A percentile compares a stretch with the other conserved stretches of the same genome.
These are phyloP conservation scores for Apodemus speciosus DNA, from an alignment of 2,113 vertebrate genomes.

Conservation along the genomic window DNA sequence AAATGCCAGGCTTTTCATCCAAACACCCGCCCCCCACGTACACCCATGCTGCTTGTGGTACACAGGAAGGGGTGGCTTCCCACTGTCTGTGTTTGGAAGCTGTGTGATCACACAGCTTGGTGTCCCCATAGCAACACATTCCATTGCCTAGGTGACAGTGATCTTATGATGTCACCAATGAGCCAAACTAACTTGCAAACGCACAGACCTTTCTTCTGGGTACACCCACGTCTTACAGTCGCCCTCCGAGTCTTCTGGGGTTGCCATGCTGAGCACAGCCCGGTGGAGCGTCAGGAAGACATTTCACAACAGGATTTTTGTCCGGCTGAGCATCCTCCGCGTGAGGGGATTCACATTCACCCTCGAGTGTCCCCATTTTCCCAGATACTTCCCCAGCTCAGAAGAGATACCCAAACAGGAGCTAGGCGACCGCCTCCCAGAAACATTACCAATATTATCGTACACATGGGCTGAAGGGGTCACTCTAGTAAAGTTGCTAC, in stretches of 20 bases:
- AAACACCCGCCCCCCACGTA: not conserved
- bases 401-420: not conserved
- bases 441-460: fast-evolving
- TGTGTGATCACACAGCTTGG: slow-evolving; percentile 82
- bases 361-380: fast-evolving
- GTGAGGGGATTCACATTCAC: not conserved
- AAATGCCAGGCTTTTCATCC: not conserved
- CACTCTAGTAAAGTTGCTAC: not conserved
- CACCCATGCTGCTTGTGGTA: not conserved
- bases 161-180: slow-evolving; percentile 83
- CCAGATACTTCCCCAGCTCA: not conserved
- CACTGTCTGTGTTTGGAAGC: slow-evolving; percentile 81
- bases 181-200: slow-evolving; percentile 78
- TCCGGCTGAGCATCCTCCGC: not conserved
- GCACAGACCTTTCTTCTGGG: slow-evolving; percentile 64
- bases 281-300: fast-evolving
- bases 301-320: not conserved
- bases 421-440: fast-evolving
- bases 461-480: not conserved
- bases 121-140: slow-evolving; percentile 86
- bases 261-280: fast-evolving
- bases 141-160: slow-evolving; percentile 87
- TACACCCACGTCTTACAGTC: not conserved
- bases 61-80: slow-evolving; percentile 68
- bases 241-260: not conserved